Base-by-base conservation (phyloP, 2,888 invertebrate species). In the Sarcophaga rosellei region DNA sequence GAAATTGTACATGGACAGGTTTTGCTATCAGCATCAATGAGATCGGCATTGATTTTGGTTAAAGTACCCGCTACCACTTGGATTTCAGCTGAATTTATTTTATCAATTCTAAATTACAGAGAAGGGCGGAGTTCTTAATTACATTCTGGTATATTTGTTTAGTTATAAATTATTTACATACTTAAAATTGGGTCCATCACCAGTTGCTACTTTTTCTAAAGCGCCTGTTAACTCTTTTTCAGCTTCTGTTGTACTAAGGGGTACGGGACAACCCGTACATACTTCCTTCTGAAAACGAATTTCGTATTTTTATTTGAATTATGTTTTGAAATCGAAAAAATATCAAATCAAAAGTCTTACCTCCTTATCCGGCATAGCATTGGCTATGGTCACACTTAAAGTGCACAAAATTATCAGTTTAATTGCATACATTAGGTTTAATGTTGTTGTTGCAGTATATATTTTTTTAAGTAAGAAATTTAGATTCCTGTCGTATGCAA, bases 51-150 rank as follows among this genome's bases (percentile, higher is more conserved):
- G 63, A 86, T 89, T 4, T 11, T 45, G 10, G 88, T 53, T n/a
- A 74, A n/a, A 0, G 20, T 15, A 11, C 90, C 91, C 10, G 89
- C 45, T 4, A 91, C 91, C 63, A 90, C 80, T 80, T 91, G 91
- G 1, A 15, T 63, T 0, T 73, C 72, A 3, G 89, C 91, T 12
- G 89, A 89, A 15, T 85, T 79, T 0, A 91, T 70, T 59, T 89
- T 88, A 11, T 88, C 85, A 70, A 90, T 76, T 84, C 90, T 90
- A 61, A 74, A n/a, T 20, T n/a, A n/a, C n/a, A n/a, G 20, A 61
- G 45, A 61, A n/a, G 17, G 35, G n/a, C 23, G 45, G 0, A 20
- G 11, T 25, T 53, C 11, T 8, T 23, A 35, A 45, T 11, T 47
- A 10, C 5, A 20, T 17, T 25, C 25, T 15, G 12, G 4, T 68